Conservation (phyloP, 2,797 vertebrate species). For the Chaetophractus vellerosus region DNA sequence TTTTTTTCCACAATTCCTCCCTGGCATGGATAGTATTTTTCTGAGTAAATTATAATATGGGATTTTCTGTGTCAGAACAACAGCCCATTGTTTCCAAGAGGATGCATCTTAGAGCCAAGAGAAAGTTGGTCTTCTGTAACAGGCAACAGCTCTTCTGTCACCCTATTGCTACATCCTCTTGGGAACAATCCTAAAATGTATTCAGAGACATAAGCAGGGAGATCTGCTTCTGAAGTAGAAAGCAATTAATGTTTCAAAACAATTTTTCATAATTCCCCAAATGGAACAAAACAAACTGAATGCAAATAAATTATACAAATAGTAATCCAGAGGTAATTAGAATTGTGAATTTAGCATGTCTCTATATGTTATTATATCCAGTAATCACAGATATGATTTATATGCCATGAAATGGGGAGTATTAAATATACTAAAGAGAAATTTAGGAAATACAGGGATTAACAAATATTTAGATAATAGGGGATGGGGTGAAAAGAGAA, state of each 20-base stretch:
- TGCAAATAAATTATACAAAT: not conserved
- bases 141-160: not conserved
- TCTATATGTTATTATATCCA: conserved; percentile 9
- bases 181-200: not conserved
- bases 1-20: conserved; percentile 71
- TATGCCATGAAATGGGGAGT: not conserved
- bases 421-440: not conserved
- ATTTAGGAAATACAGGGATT: not conserved
- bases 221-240: not conserved
- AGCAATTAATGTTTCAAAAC: not conserved
- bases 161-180: not conserved
- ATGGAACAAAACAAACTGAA: not conserved
- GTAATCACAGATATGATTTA: not conserved
- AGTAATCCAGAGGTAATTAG: not conserved
- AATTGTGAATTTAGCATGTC: not conserved
- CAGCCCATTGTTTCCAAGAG: conserved; percentile 67
- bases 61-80: conserved; percentile 79
- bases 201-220: not conserved
- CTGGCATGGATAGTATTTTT: conserved; percentile 68
- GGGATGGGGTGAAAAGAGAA: not conserved
- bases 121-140: not conserved
- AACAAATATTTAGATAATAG: not conserved
- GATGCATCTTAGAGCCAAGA: conserved; percentile 27
- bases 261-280: not conserved
- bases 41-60: conserved; percentile 73